Base-by-base conservation (phyloP, 2,888 invertebrate genomes). In the Caprella mutica region DNA sequence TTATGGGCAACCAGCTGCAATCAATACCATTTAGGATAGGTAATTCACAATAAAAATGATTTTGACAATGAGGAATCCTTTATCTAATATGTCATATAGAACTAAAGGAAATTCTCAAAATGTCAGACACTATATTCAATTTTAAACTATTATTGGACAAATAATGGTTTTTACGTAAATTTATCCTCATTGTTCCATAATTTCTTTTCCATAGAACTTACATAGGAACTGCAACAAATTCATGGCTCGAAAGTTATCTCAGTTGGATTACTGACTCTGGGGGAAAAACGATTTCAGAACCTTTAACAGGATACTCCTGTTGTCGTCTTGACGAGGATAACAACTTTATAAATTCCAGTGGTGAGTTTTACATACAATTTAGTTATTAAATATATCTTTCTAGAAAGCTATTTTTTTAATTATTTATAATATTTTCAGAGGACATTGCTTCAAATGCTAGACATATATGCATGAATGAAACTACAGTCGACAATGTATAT, bases 161-260 rank as follows among this genome's bases (percentile, higher is more conserved):
- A 44, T 2, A 44, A 3, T n/a, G 14, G n/a, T 50, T n/a, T n/a
- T 14, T 26, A 50, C 19, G 29, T 50, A 50, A 26, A 19, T 50
- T 26, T 24, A 26, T 50, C 14, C 14, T 26, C 19, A 3, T 50
- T 17, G n/a, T 21, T 23, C 19, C 21, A 23, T 44, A 3, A 23
- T 24, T n/a, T 26, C 14, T 30, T 2, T 50, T 33, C n/a, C 39
- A 26, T 35, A 70, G 84, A 59, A 83, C 90, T 0, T 88, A 84
- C 70, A 81, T 97, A 59, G 88, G 90, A 0, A 83, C 87, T 68
- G 85, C 90, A 14, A 84, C 91, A 2, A 83, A 85, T 52, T 90
- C 90, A 50, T 98, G 97, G 97, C 71, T 98, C 59, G 97, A 97
- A 71, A 94, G 94, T 73, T 97, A 90, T 75, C 82, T 92, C 70